phyloP scores from a whole-genome alignment of 2,888 invertebrate genomes.

The Caenorhabditis uteleia region DNA sequence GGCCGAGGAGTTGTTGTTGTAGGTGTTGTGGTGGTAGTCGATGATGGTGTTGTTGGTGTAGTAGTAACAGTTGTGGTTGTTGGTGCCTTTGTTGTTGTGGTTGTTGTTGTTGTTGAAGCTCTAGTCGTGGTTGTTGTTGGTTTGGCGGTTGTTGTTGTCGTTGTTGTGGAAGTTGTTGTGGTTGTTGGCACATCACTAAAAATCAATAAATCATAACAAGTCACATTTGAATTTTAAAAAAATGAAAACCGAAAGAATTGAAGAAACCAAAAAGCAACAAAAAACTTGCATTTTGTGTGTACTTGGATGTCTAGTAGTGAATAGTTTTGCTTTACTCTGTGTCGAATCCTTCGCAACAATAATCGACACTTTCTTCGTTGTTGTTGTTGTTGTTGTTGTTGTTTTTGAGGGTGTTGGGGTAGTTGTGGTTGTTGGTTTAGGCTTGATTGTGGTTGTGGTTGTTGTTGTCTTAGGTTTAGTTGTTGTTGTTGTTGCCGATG shows the following conservation, averaged over 20 bases:
- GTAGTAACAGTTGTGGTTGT: slow-evolving; percentile 6
- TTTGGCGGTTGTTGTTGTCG: slow-evolving; percentile 14
- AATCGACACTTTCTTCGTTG: slow-evolving; percentile 30
- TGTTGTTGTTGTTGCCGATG: slow-evolving; percentile 18
- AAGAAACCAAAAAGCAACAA: too few relatives aligned
- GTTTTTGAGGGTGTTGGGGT: slow-evolving; percentile 25
- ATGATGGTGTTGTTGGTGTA: slow-evolving; percentile 13
- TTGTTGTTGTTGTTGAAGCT: slow-evolving; percentile 10
- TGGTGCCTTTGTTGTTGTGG: slow-evolving; percentile 6
- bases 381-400: slow-evolving; percentile 16
- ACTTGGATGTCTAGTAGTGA: slow-evolving; percentile 32
- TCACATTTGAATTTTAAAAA: too few relatives aligned
- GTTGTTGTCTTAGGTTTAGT: slow-evolving; percentile 15
- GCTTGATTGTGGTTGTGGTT: slow-evolving; percentile 17
- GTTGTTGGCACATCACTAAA: too few relatives aligned
- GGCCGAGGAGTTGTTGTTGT: slow-evolving; percentile 11
- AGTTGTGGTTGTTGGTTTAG: slow-evolving; percentile 11
- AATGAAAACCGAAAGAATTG: too few relatives aligned
- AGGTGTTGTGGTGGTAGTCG: slow-evolving; percentile 10
- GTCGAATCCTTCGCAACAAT: slow-evolving; percentile 34
- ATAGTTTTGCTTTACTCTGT: slow-evolving; percentile 20
- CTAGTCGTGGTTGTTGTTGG: slow-evolving; percentile 6
- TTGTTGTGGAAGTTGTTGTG: slow-evolving; percentile 3
- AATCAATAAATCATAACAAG: too few relatives aligned
- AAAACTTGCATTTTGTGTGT: slow-evolving; percentile 41